These are phyloP conservation scores for Pagrus major DNA, from an alignment of 2,113 vertebrate genomes.

Conservation along the genomic window DNA sequence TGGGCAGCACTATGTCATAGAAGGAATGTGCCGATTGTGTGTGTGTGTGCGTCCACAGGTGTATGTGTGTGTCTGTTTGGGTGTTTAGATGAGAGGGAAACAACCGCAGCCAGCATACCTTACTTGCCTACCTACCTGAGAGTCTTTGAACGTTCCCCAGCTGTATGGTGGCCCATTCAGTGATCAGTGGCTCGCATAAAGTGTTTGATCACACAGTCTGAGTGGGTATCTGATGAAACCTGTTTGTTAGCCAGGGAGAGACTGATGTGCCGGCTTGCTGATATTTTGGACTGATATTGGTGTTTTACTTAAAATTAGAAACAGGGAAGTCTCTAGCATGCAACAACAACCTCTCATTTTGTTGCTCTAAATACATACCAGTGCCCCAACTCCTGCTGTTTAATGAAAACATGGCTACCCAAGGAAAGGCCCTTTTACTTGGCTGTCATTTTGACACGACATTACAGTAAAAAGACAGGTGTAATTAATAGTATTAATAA, in stretches of 20 bases:
- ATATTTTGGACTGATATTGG: constrained; percentile 24
- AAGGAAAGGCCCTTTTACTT: not conserved
- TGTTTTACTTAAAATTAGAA: not conserved
- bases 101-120: constrained; percentile 63
- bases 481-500: not conserved
- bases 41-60: not conserved
- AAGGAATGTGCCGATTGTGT: constrained; percentile 70
- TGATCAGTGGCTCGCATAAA: constrained; percentile 44
- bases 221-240: constrained; percentile 59
- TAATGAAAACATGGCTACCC: not conserved
- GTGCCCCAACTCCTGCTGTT: not conserved
- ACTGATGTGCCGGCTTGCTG: constrained; percentile 20
- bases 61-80: constrained; percentile 29
- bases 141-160: constrained; percentile 73
- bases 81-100: constrained; percentile 44
- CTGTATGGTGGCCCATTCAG: constrained; percentile 78
- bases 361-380: not conserved
- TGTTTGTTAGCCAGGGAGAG: constrained; percentile 9
- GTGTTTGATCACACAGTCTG: constrained; percentile 70
- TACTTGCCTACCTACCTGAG: constrained; percentile 46
- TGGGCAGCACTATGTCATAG: constrained; percentile 65
- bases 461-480: not conserved
- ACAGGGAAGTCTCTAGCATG: not conserved
- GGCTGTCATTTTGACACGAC: not conserved
- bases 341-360: not conserved